Base-by-base conservation (phyloP, 1,140 invertebrate species). In the Anastrepha obliqua region DNA sequence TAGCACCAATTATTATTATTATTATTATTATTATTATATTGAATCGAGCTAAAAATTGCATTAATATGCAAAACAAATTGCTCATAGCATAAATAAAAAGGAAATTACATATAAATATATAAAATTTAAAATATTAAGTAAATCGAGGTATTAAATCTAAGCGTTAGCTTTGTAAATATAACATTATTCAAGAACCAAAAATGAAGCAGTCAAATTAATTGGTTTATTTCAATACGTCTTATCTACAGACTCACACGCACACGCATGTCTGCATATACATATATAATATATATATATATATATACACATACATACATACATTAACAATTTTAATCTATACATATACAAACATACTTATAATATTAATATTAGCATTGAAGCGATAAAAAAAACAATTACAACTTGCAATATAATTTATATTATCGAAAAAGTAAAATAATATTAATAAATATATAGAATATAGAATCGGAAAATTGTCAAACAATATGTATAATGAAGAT, bases 401-500 rank as follows among this genome's bases (percentile, higher is more conserved):
- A 67, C 6, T 47, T 74, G 39, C 42, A 74, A 47, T 62, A 62
- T 62, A 62, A 11, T 17, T 62, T 55, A 6, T 55, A 55, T 55
- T 55, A 55, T 55, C 15, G 17, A 62, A 62, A 62, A 62, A 62
- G 4, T n/a, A 62, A 47, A 74, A 70, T 4, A 74, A 44, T 5
- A 70, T 11, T 2, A 70, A 13, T 17, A 17, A 44, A 11, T 67
- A 11, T 42, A 62, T 44, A 74, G 4, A 74, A 74, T 44, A 74
- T 47, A 74, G 9, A 74, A 74, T 17, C 42, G 17, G 17, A 74
- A 74, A 17, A 74, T 44, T 74, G 67, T 74, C 67, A 74, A 74
- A 74, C 67, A 74, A 44, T 74, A 17, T 74, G 42, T 74, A 44
- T 44, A 44, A 74, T 47, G 17, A 62, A 62, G 60, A 62, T n/a